Evolutionary conservation across 2,888 invertebrate genomes (phyloP), one percentile per base, ranked within the genome.

Genomic region (Tinea pellionella): DNA sequence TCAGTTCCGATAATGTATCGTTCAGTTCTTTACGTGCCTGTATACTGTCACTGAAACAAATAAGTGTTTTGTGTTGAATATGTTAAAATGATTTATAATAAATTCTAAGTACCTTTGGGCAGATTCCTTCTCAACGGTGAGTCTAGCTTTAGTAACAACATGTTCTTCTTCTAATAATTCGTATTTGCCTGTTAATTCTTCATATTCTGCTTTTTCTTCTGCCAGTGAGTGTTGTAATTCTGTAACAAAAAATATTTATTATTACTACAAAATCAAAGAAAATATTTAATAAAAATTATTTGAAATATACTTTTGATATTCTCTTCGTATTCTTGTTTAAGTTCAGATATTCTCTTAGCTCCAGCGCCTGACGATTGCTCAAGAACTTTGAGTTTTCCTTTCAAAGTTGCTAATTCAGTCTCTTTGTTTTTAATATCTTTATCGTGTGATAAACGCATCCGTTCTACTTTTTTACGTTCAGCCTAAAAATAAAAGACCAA

Each of bases 111-210:
- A 93, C 93, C 89, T 90, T 76, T 93, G 92, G 12, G 95, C 85
- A 67, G 91, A 90, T 79, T 95, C 93, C 70, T 94, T 96, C 73
- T 96, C 94, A 61, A 92, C 92, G 3, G 93, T 93, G 2, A 95
- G 81, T 72, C 94, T 92, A 7, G 94, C 93, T 78, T 95, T 95
- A 63, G 93, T 93, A 0, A 94, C 90, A 0, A 95, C 93, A 66
- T 94, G 94, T 69, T 96, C 95, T 73, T 96, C 95, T 72, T 94
- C 93, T 41, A 96, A 78, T 63, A 93, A 89, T 75, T 95, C 96
- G 78, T 95, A 95, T 75, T 94, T 95, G 15, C 90, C 89, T 30
- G 94, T 95, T 60, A 96, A 82, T 67, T 94, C 94, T 57, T 93
- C 92, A 71, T 93, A 93, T 65, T 94, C 93, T 64, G 92, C 91